Evolutionary conservation across 2,113 vertebrate species (phyloP).

Genomic region (Glaucomys volans): DNA sequence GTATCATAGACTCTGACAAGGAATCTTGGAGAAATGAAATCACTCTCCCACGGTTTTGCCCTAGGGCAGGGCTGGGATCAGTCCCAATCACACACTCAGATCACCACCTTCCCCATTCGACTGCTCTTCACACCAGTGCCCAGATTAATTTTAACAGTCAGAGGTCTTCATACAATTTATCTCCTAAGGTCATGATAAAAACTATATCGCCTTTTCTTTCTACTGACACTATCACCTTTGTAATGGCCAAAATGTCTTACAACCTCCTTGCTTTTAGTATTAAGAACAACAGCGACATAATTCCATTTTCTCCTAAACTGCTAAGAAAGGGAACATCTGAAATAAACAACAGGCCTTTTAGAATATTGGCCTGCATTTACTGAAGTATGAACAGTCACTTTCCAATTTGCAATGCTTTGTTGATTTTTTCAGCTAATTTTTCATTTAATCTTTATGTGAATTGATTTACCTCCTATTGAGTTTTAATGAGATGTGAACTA

Average conservation of each 20-base stretch:
- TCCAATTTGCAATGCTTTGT: slow-evolving; percentile 5
- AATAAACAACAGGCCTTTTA: neutral
- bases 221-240: neutral
- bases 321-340: slow-evolving; percentile 12
- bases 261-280: neutral
- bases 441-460: slow-evolving; percentile 51
- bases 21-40: neutral
- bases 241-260: neutral
- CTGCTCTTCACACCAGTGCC: neutral
- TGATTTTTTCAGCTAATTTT: slow-evolving; percentile 14
- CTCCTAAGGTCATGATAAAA: neutral
- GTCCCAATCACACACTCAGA: neutral
- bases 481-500: slow-evolving; percentile 62
- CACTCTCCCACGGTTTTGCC: neutral
- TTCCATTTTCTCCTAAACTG: neutral
- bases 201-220: neutral
- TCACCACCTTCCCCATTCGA: neutral
- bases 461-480: slow-evolving; percentile 38
- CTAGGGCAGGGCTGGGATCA: no score
- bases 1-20: neutral
- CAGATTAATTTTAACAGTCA: slow-evolving; percentile 5
- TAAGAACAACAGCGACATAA: neutral
- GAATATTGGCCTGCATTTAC: neutral
- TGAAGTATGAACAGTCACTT: neutral
- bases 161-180: neutral